Evolutionary conservation across 1,140 invertebrate species (phyloP).

Genomic region (Drosophila kikkawai): DNA sequence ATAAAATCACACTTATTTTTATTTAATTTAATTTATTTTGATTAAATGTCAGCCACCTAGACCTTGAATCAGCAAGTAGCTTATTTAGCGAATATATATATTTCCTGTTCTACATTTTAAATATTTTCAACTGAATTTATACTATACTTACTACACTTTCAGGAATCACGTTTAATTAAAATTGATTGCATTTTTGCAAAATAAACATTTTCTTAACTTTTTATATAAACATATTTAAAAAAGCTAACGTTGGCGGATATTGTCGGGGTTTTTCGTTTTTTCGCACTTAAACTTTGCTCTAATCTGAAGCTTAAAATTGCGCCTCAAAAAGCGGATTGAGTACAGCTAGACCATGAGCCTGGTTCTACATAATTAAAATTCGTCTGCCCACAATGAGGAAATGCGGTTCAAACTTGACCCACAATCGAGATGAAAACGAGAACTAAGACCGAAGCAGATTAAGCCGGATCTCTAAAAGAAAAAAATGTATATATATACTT

Average conservation of each 20-base stretch:
- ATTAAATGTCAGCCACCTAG: neutral
- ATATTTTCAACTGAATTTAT: neutral
- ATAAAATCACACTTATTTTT: too few species aligned
- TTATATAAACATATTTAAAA: neutral
- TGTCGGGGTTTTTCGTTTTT: conserved; percentile 1
- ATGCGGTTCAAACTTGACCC: conserved; percentile 64
- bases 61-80: neutral
- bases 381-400: conserved; percentile 5
- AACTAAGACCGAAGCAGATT: conserved; percentile 6
- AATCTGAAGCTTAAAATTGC: conserved; percentile 32
- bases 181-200: neutral
- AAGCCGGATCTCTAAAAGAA: conserved; percentile 3
- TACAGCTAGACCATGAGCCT: neutral
- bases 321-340: conserved; percentile 10
- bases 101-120: neutral
- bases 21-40: neutral
- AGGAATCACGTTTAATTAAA: neutral
- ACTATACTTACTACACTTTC: too few species aligned
- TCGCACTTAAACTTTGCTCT: neutral
- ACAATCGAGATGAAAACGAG: neutral
- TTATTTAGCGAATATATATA: neutral
- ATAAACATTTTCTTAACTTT: neutral
- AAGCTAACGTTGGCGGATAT: conserved; percentile 1
- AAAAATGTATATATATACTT: neutral
- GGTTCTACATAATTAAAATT: conserved; percentile 17